These are phyloP conservation scores for Diogma glabrata DNA, from an alignment of 2,888 invertebrate species.

Conservation along the genomic window DNA sequence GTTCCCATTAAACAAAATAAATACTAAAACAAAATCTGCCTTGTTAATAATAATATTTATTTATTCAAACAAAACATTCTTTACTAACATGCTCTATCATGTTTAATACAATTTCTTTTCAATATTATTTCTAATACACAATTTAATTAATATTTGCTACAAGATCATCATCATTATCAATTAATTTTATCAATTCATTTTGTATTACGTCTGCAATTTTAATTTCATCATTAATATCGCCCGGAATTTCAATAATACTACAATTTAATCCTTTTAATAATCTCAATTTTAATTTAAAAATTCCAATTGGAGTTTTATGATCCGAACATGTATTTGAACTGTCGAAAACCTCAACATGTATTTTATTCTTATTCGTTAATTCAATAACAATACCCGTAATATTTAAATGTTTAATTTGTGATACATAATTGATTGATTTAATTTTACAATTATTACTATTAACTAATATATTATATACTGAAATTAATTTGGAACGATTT, in stretches of 20 bases:
- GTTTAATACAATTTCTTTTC: no score
- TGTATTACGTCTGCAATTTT: no score
- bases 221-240: no score
- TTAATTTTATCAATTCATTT: no score
- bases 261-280: constrained; percentile 26
- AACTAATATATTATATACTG: constrained; percentile 22
- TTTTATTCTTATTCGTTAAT: constrained; percentile 15
- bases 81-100: no score
- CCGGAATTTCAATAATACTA: constrained; percentile 27
- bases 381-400: constrained; percentile 28
- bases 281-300: constrained; percentile 27
- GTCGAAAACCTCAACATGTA: constrained; percentile 27
- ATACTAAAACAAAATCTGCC: no score
- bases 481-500: constrained; percentile 22
- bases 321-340: constrained; percentile 26
- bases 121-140: no score
- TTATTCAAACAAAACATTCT: no score
- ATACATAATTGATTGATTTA: constrained; percentile 23
- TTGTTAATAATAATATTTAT: no score
- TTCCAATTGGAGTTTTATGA: constrained; percentile 23
- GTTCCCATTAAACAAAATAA: no score
- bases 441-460: constrained; percentile 20
- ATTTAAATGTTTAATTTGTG: constrained; percentile 31
- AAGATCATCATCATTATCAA: no score
- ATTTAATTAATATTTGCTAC: no score